Evolutionary conservation across 1,140 invertebrate genomes (phyloP).

Genomic region (Helicorthomorpha holstii): DNA sequence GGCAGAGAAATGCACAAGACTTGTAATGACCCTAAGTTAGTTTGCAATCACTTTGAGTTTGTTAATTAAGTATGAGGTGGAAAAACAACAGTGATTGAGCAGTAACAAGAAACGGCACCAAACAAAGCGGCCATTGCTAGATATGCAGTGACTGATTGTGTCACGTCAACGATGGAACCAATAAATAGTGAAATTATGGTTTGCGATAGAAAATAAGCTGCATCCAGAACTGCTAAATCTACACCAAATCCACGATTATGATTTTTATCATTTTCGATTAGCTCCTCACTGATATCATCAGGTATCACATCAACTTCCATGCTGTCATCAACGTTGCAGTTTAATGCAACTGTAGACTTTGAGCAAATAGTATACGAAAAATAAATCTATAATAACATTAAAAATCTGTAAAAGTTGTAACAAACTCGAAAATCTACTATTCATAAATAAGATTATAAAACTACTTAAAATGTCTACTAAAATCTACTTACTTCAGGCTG

Average conservation of each 20-base stretch:
- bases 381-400: conserved; percentile 2
- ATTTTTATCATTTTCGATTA: background rate
- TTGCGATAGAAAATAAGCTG: conserved; percentile 31
- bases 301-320: conserved; percentile 7
- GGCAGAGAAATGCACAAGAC: too few relatives aligned
- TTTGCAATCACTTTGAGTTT: too few relatives aligned
- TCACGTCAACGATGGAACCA: conserved; percentile 29
- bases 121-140: conserved; percentile 21
- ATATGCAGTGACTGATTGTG: conserved; percentile 25
- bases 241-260: conserved; percentile 24
- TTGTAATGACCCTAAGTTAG: too few relatives aligned
- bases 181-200: conserved; percentile 28
- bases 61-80: too few relatives aligned
- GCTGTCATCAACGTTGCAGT: too few relatives aligned
- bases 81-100: conserved; percentile 12
- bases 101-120: conserved; percentile 13
- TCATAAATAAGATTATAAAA: background rate
- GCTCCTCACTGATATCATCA: too few relatives aligned
- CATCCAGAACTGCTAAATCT: conserved; percentile 29
- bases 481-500: conserved; percentile 24
- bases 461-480: too few relatives aligned
- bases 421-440: background rate
- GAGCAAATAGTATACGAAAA: conserved; percentile 4
- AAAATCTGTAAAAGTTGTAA: conserved; percentile 2
- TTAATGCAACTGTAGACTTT: conserved; percentile 21